These are phyloP conservation scores for Rhizoglyphus robini DNA, from an alignment of 1,140 invertebrate species.

Conservation along the genomic window DNA sequence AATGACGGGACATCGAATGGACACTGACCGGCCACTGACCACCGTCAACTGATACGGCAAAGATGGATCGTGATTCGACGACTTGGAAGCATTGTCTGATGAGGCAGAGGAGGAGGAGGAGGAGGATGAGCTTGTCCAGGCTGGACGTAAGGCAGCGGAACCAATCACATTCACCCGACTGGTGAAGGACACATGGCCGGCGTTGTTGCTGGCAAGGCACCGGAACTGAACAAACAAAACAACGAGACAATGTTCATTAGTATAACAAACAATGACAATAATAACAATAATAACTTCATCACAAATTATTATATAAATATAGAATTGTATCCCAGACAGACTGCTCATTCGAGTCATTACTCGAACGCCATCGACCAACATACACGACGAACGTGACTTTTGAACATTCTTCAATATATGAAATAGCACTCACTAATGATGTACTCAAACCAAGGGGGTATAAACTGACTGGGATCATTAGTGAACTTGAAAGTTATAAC, in stretches of 20 bases:
- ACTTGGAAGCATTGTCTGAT: background rate
- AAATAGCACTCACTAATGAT: too few species aligned
- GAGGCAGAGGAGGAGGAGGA: background rate
- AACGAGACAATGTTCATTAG: background rate
- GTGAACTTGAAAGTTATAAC: too few species aligned
- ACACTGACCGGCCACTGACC: conserved; percentile 34
- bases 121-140: background rate
- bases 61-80: background rate
- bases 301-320: too few species aligned
- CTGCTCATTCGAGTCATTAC: too few species aligned
- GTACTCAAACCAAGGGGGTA: too few species aligned
- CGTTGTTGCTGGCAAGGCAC: conserved; percentile 26
- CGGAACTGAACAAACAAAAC: conserved; percentile 17
- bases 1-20: conserved; percentile 30
- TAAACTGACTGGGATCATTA: too few species aligned
- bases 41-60: conserved; percentile 31
- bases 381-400: too few species aligned
- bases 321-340: too few species aligned
- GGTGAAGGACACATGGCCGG: conserved; percentile 22
- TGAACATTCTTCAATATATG: too few species aligned
- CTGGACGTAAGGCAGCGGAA: background rate
- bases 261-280: too few species aligned
- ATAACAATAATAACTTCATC: background rate
- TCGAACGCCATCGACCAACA: too few species aligned
- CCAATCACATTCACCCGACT: conserved; percentile 14